Evolutionary conservation across 2,797 vertebrate genomes (phyloP).

Genomic region (Muscicapa comitata): DNA sequence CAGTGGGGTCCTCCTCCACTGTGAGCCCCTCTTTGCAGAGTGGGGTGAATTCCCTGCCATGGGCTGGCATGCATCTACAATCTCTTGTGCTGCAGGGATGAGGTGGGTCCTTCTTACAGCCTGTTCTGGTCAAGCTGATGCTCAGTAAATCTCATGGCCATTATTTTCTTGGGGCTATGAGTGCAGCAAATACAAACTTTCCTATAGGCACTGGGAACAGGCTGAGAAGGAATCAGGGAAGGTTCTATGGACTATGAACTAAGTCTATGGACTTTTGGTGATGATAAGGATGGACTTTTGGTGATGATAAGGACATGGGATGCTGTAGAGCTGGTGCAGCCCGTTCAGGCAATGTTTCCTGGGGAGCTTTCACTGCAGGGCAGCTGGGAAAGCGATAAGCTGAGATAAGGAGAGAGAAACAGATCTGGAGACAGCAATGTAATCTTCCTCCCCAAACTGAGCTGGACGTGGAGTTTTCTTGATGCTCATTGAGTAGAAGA

Average conservation of each 20-base stretch:
- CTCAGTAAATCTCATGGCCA: neutral
- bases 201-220: neutral
- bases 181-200: neutral
- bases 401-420: neutral
- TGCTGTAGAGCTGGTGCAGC: neutral
- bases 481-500: neutral
- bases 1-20: accelerated
- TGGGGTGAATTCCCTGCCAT: neutral
- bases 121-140: neutral
- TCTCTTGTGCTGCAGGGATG: neutral
- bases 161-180: neutral
- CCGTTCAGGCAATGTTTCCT: neutral
- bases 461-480: neutral
- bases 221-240: neutral
- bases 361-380: neutral
- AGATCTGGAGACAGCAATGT: neutral
- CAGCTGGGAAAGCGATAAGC: neutral
- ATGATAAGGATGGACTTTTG: neutral
- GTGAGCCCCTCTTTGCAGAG: neutral
- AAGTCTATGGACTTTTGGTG: neutral
- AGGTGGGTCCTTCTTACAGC: neutral
- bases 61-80: neutral
- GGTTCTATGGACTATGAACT: neutral
- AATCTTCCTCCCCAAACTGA: neutral
- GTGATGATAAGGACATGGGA: neutral